A percentile compares a stretch with the other conserved stretches of the same genome.
These are phyloP conservation scores for Parasteatoda tepidariorum DNA, from an alignment of 1,140 invertebrate species.

Conservation along the genomic window DNA sequence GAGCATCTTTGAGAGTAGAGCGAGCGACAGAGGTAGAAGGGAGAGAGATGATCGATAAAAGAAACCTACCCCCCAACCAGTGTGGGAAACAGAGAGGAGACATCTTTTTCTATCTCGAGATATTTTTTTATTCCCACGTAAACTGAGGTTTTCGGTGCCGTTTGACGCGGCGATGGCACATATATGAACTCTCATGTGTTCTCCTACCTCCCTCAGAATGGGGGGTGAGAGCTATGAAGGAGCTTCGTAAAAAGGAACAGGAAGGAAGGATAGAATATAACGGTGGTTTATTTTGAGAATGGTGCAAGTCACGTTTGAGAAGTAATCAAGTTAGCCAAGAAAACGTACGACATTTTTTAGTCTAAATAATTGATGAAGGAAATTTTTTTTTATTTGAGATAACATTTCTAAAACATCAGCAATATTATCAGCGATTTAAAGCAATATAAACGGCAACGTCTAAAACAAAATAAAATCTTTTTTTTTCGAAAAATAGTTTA, in stretches of 20 bases:
- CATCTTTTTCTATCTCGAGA: conserved; percentile 19
- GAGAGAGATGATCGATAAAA: conserved; percentile 33
- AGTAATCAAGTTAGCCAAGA: no score
- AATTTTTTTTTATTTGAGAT: no score
- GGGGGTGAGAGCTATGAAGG: not conserved
- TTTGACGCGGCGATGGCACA: conserved; percentile 41
- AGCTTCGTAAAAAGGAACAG: conserved; percentile 6
- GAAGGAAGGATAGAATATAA: not conserved
- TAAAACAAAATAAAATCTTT: no score
- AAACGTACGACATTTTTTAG: no score
- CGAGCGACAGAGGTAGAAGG: not conserved
- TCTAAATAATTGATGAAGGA: no score
- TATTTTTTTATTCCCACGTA: conserved; percentile 21
- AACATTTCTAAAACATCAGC: no score
- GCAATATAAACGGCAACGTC: no score
- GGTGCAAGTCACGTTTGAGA: no score
- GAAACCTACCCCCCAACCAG: conserved; percentile 17
- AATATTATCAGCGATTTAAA: no score
- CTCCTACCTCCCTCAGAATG: not conserved
- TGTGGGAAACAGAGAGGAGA: conserved; percentile 26
- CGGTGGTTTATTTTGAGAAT: no score
- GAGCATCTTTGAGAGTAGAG: not conserved
- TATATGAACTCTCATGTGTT: conserved; percentile 16
- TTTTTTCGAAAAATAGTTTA: no score
- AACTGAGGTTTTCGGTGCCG: not conserved